Base-by-base conservation (phyloP, 2,888 invertebrate species). In the Venusia cambrica region DNA sequence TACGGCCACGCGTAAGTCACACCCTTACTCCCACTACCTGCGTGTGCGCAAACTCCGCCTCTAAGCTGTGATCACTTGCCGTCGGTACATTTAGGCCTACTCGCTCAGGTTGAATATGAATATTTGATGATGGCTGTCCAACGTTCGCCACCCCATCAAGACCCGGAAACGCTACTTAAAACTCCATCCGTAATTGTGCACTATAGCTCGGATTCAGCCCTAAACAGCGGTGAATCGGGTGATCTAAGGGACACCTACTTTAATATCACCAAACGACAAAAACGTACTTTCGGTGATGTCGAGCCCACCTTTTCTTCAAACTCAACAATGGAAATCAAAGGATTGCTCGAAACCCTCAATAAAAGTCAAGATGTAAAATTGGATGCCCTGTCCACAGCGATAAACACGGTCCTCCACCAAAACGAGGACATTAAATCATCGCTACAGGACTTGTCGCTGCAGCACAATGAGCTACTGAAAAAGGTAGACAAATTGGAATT, bases 401-500 rank as follows among this genome's bases (percentile, higher is more conserved):
- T 17, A 17, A 17, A 5, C 6, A 17, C 17, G 3, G 17, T 17
- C 2, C 6, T 17, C 2, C 5, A 5, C 5, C 17, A 17, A 17
- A 17, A 17, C 6, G 17, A 17, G 17, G 17, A 17, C 3, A 17
- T 17, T 5, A 17, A 17, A 17, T 17, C 17, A 4, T 17, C 17
- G 5, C 5, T 17, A 5, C 17, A 17, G 6, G 6, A 6, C 17
- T 17, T 17, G 17, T 17, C 17, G 2, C 6, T 6, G 3, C 17
- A 17, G 5, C 17, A 17, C n/a, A 17, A 5, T 17, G 17, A 17
- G 6, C 17, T 17, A n/a, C 17, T 17, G 5, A 5, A 17, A 17
- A 17, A 17, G 6, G 17, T 17, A n/a, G 4, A 17, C 3, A 17
- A 17, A 4, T 6, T 17, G 17, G 17, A 17, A 17, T 2, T 5